Evolutionary conservation across 2,113 vertebrate genomes (phyloP).

Genomic region (Porphyrio hochstetteri): DNA sequence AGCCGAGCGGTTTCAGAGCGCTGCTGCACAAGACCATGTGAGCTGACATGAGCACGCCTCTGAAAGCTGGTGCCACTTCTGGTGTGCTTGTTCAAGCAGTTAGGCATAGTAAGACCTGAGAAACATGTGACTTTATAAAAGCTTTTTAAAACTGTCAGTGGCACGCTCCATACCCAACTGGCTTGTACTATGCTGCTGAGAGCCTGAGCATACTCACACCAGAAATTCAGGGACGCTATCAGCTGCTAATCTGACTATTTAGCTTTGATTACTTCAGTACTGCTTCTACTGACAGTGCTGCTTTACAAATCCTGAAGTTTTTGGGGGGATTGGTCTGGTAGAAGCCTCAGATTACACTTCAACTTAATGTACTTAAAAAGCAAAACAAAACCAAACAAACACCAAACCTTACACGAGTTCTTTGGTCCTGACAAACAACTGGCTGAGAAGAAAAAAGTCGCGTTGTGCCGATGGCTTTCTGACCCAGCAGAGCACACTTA

Average conservation of each 20-base stretch:
- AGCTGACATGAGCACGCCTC: background rate
- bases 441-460: background rate
- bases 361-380: background rate
- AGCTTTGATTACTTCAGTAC: background rate
- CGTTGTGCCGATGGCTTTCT: background rate
- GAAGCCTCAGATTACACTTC: background rate
- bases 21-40: background rate
- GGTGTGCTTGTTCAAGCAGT: background rate
- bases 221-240: background rate
- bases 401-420: background rate
- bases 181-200: background rate
- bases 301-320: background rate
- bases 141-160: background rate
- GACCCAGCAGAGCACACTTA: background rate
- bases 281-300: background rate
- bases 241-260: background rate
- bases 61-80: background rate
- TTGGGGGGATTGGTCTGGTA: background rate
- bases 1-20: background rate
- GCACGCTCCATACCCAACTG: background rate
- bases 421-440: background rate
- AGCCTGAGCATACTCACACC: background rate
- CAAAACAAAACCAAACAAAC: background rate
- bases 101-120: background rate
- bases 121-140: rapidly evolving